These are phyloP conservation scores for Simalia tracyae DNA, from an alignment of 2,797 vertebrate genomes.

Conservation along the genomic window DNA sequence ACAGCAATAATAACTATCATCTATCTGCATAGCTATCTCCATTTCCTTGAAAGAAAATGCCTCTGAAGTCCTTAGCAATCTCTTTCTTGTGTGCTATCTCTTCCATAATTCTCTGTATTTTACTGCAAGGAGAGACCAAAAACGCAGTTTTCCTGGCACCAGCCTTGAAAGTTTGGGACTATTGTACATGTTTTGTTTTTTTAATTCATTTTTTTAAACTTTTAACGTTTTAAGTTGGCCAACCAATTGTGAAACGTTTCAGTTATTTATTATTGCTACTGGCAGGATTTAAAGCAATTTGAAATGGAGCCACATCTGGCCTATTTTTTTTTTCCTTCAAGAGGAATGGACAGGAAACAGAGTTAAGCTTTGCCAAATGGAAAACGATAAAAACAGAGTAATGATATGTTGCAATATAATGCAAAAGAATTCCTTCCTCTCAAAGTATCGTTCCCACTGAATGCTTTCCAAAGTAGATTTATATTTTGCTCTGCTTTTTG, in stretches of 20 bases:
- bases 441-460: slow-evolving; percentile 53
- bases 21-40: background rate
- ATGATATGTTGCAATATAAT: slow-evolving; percentile 61
- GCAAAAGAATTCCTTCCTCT: slow-evolving; percentile 52
- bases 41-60: background rate
- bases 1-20: no score
- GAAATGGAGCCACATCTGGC: slow-evolving; percentile 55
- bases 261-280: slow-evolving; percentile 53
- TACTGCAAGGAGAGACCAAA: background rate
- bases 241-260: slow-evolving; percentile 57
- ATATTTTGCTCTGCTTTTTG: slow-evolving; percentile 6
- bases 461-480: slow-evolving; percentile 39
- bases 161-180: slow-evolving; percentile 15
- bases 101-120: slow-evolving; percentile 43
- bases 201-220: background rate
- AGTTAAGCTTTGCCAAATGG: slow-evolving; percentile 55
- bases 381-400: slow-evolving; percentile 64
- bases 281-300: slow-evolving; percentile 59
- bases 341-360: slow-evolving; percentile 41
- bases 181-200: background rate
- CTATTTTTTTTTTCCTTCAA: background rate
- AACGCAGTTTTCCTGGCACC: background rate
- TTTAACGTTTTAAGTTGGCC: slow-evolving; percentile 46
- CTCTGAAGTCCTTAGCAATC: slow-evolving; percentile 7
- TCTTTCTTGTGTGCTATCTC: background rate